Conservation (phyloP, 2,797 vertebrate genomes). For the Phrynocephalus vlangalii region DNA sequence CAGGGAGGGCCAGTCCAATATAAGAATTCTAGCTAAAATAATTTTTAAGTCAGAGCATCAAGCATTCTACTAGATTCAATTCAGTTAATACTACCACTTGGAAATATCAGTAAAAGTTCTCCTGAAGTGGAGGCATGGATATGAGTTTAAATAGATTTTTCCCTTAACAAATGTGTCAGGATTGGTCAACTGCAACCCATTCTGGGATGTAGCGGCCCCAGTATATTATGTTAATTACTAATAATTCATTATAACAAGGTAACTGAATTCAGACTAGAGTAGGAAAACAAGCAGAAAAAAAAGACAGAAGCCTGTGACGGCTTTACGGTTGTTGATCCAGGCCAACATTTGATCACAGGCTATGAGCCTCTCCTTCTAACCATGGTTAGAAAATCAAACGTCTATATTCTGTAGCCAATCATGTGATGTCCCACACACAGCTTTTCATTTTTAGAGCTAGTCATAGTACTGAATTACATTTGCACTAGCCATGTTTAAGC, state of each 20-base stretch:
- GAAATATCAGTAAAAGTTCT: neutral
- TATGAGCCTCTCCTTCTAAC: neutral
- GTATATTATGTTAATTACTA: neutral
- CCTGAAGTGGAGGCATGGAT: neutral
- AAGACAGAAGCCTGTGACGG: neutral
- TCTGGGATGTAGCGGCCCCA: neutral
- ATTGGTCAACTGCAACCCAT: constrained; percentile 10
- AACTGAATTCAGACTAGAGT: neutral
- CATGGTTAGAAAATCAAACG: neutral
- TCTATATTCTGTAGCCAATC: neutral
- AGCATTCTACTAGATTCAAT: neutral
- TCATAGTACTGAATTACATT: neutral
- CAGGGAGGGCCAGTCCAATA: neutral
- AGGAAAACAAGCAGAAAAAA: neutral
- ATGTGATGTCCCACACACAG: too few species aligned
- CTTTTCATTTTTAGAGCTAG: neutral
- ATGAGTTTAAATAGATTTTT: constrained; percentile 21
- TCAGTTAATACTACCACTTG: neutral
- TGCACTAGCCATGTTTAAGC: neutral
- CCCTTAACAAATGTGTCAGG: neutral
- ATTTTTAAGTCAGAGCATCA: neutral
- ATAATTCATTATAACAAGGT: neutral
- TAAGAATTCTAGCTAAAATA: neutral
- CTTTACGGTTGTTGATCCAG: neutral
- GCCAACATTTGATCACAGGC: neutral